phyloP scores from a whole-genome alignment of 2,888 invertebrate species.

The Iselma pallidipennis region DNA sequence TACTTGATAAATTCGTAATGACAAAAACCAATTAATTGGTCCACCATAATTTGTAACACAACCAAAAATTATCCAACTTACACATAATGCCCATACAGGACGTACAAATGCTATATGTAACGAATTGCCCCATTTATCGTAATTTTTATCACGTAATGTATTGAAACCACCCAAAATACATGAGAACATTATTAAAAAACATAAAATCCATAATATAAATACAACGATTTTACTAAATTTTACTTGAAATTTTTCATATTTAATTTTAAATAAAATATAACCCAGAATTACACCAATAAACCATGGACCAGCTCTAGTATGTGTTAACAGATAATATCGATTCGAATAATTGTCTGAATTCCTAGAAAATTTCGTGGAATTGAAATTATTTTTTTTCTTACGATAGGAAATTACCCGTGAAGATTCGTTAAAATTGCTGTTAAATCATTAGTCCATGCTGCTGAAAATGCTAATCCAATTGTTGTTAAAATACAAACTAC shows the following conservation, averaged over 20 bases:
- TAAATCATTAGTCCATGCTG: conserved; percentile 34
- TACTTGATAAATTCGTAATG: conserved; percentile 56
- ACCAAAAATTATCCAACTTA: conserved; percentile 57
- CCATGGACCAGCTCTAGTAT: conserved; percentile 44
- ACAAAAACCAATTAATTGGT: conserved; percentile 58
- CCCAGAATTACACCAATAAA: conserved; percentile 44
- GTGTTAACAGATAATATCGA: conserved; percentile 41
- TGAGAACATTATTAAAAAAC: conserved; percentile 16
- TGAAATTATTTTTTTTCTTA: conserved; percentile 2
- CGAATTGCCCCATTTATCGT: conserved; percentile 26
- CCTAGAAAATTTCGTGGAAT: conserved; percentile 13
- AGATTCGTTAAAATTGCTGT: conserved; percentile 34
- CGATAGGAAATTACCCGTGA: conserved; percentile 26
- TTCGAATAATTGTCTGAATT: conserved; percentile 23
- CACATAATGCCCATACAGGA: conserved; percentile 53
- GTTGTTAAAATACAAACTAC: conserved; percentile 27
- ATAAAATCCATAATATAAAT: conserved; percentile 32
- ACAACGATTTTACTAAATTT: conserved; percentile 10
- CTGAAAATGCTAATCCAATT: conserved; percentile 30
- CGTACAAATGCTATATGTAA: conserved; percentile 49
- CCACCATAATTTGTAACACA: conserved; percentile 57
- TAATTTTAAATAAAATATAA: conserved; percentile 34
- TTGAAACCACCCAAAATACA: conserved; percentile 32
- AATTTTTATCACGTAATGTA: conserved; percentile 24
- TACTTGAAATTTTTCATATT: conserved; percentile 12